These are phyloP conservation scores for Erannis defoliaria DNA, from an alignment of 2,888 invertebrate species.

Conservation along the genomic window DNA sequence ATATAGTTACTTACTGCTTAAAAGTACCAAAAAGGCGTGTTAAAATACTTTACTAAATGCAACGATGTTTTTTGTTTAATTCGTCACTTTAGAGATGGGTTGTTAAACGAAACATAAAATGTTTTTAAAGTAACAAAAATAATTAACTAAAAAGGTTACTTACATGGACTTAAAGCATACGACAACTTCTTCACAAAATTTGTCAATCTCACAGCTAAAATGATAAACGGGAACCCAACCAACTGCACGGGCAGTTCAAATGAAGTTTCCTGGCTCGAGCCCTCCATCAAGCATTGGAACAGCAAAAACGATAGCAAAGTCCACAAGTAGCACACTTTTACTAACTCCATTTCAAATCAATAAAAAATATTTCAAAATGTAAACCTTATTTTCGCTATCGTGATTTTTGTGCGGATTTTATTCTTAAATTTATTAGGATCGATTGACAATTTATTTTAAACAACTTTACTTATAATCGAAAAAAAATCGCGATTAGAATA, in stretches of 20 bases:
- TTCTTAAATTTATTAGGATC: conserved; percentile 20
- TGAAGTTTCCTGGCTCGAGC: conserved; percentile 62
- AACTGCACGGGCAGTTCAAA: conserved; percentile 91
- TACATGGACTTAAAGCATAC: conserved; percentile 87
- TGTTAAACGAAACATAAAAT: too few species aligned
- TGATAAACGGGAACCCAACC: conserved; percentile 94
- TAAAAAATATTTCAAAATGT: conserved; percentile 14
- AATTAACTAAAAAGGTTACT: conserved; percentile 19
- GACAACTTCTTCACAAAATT: conserved; percentile 94
- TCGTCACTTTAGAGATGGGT: too few species aligned
- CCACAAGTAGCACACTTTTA: conserved; percentile 72
- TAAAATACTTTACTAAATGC: too few species aligned
- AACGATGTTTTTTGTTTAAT: too few species aligned
- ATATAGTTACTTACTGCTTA: too few species aligned
- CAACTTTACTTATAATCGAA: conserved; percentile 13
- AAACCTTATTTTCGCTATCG: neutral
- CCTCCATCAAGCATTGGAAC: conserved; percentile 70
- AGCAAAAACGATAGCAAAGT: conserved; percentile 65
- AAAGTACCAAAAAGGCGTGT: too few species aligned
- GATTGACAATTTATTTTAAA: neutral
- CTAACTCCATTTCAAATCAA: conserved; percentile 65
- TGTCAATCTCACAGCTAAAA: conserved; percentile 91
- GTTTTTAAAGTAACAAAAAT: neutral
- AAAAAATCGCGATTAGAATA: conserved; percentile 16
- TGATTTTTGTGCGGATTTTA: neutral